Base-by-base conservation (phyloP, 2,113 vertebrate genomes). In the Alaudala cheleensis region DNA sequence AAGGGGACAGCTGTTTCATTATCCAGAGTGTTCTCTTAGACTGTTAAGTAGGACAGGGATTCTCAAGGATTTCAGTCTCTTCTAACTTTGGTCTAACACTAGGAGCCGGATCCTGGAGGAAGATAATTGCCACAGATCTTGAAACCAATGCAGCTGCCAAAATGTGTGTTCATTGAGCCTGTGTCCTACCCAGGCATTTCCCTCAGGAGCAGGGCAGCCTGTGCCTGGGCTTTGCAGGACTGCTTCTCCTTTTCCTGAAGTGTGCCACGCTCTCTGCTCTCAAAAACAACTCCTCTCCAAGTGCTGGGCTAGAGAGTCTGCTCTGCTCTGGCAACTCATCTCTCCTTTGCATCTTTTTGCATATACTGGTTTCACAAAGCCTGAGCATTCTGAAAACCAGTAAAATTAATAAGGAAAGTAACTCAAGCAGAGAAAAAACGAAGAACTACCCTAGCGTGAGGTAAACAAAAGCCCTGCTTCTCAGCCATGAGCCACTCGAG, bases 381-480 rank as follows among this genome's bases (percentile, higher is more conserved):
- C 37, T 57, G 14, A 56, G 76, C 82, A 20, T 26, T 40, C 76
- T 83, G 85, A 90, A 96, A 90, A 53, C 53, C 95, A 86, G 88
- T 95, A 96, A 86, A 83, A 88, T 78, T 86, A 90, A 93, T 86
- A 91, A 82, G 72, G 56, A 81, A 84, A 88, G 69, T 74, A 93
- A 94, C 88, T 93, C 54, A 95, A 96, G 96, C 94, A 93, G 79
- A 96, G 88, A 71, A 93, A 94, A 95, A 95, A 40, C 0, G 6
- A 90, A 92, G 78, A 91, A 78, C 79, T 90, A 61, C 71, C 60
- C 67, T 66, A 77, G 88, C 31, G 2, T 85, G 88, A 90, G 80
- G 90, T 95, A 96, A 96, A 96, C 95, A 95, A 88, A 92, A 83
- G 34, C 45, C 6, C 11, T 39, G 45, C 44, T 64, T 47, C 85